Percentiles rank a stretch among this genome's conserved stretches.
Evolutionary conservation across 2,888 invertebrate genomes (phyloP).

Genomic region (Andrena chrysosceles): DNA sequence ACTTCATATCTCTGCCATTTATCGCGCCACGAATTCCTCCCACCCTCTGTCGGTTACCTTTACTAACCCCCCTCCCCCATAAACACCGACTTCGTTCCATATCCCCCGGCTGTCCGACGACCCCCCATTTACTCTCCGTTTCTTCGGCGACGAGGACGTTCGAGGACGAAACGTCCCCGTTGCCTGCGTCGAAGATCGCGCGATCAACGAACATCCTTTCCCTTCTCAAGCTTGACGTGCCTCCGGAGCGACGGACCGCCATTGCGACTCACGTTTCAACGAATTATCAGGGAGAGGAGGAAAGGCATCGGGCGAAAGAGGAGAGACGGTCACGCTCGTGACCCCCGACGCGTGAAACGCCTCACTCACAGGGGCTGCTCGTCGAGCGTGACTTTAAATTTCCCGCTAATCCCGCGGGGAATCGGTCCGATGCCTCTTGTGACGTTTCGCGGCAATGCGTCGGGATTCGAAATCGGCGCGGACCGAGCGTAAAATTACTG

Average conservation of each 20-base stretch:
- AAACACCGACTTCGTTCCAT: slow-evolving; percentile 37
- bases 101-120: not conserved
- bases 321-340: slow-evolving; percentile 28
- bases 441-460: slow-evolving; percentile 64
- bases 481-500: slow-evolving; percentile 82
- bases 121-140: not conserved
- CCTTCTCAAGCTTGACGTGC: not conserved
- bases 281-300: not conserved
- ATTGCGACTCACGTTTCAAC: not conserved
- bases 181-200: too few species aligned
- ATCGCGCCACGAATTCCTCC: slow-evolving; percentile 31
- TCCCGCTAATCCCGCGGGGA: slow-evolving; percentile 69
- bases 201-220: too few species aligned
- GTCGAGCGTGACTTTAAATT: slow-evolving; percentile 61
- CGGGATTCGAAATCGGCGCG: slow-evolving; percentile 78
- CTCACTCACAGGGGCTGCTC: slow-evolving; percentile 33
- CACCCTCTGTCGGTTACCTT: slow-evolving; percentile 12
- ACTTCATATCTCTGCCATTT: slow-evolving; percentile 51
- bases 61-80: slow-evolving; percentile 10
- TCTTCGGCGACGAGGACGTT: too few species aligned
- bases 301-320: not conserved
- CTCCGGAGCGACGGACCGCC: not conserved
- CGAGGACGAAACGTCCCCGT: too few species aligned
- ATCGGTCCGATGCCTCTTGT: slow-evolving; percentile 63
- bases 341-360: slow-evolving; percentile 38